Evolutionary conservation across 2,888 invertebrate species (phyloP), one percentile per base, ranked within the genome.

Genomic region (Phalera bucephala): DNA sequence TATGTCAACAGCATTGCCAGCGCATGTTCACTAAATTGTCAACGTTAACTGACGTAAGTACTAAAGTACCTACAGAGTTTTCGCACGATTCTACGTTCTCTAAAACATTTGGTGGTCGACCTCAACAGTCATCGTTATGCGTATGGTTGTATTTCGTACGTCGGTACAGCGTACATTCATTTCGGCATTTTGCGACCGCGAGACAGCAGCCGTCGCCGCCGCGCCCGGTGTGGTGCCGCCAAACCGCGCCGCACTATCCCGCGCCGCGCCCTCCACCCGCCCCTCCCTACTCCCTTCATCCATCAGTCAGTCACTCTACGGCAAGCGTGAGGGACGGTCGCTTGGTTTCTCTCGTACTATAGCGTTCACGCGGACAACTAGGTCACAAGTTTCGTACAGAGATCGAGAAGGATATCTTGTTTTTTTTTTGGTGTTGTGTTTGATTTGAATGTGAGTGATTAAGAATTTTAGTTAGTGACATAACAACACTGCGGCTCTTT

Each of bases 231-330:
- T 14, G 14, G 6, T 48, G 67, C 64, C 61, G 57, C 68, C 57
- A 53, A 52, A 58, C 55, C 55, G 67, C 53, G 44, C 35, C 50
- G 41, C 35, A 67, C 64, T 27, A 27, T 27, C 17, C 37, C 29
- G 27, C 29, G 40, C 34, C 38, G 33, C 62, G 56, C 67, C 56
- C 52, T 53, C 59, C 55, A 50, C 54, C 69, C 68, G 68, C 63
- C 65, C 68, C 64, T 68, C 71, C 60, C 51, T 51, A 54, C 64
- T 61, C 58, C 52, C 66, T 78, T 76, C 77, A 82, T 72, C 76
- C 72, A 73, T 84, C 83, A 78, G 77, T 87, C 88, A 88, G 88
- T 88, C 86, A 85, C 63, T 76, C 69, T 65, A 77, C 67, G 65
- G 71, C 73, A 72, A 72, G 75, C 69, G 69, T 32, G 62, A 55